Evolutionary conservation across 1,140 invertebrate species (phyloP).

Genomic region (Drosophila orosa): DNA sequence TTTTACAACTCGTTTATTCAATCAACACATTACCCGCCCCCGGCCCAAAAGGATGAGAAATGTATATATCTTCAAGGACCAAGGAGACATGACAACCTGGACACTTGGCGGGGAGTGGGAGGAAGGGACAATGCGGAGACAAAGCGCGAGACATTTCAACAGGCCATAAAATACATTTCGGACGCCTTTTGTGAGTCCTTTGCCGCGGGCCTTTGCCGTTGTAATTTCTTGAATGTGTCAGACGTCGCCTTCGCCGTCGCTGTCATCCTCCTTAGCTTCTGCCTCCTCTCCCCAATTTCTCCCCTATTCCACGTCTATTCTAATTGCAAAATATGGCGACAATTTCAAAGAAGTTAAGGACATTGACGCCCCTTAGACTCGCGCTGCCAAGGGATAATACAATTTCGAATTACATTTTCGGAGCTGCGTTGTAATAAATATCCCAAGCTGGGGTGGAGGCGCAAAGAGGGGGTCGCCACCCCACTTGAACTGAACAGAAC

Average conservation of each 20-base stretch:
- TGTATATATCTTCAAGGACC: slow-evolving; percentile 8
- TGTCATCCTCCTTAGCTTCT: slow-evolving; percentile 22
- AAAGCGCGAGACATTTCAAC: slow-evolving; percentile 70
- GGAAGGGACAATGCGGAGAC: slow-evolving; percentile 14
- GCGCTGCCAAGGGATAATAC: slow-evolving; percentile 71
- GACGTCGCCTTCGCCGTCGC: slow-evolving; percentile 28
- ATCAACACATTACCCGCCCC: slow-evolving; percentile 33
- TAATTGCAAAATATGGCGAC: slow-evolving; percentile 82
- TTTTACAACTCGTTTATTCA: slow-evolving; percentile 37
- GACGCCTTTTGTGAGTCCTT: slow-evolving; percentile 62
- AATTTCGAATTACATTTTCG: slow-evolving; percentile 77
- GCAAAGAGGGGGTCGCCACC: slow-evolving; percentile 9
- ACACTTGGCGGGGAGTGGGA: slow-evolving; percentile 11
- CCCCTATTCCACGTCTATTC: slow-evolving; percentile 44
- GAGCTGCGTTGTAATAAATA: slow-evolving; percentile 61
- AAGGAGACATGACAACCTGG: slow-evolving; percentile 44
- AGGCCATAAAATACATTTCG: slow-evolving; percentile 79
- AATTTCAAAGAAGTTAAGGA: slow-evolving; percentile 78
- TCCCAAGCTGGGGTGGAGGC: slow-evolving; percentile 1
- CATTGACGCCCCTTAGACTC: slow-evolving; percentile 63
- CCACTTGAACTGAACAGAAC: slow-evolving; percentile 43
- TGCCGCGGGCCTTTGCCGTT: slow-evolving; percentile 60
- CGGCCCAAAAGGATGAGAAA: slow-evolving; percentile 1
- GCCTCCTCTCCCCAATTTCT: background rate
- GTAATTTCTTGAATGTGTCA: slow-evolving; percentile 82